A percentile compares a stretch with the other conserved stretches of the same genome.
These are phyloP conservation scores for Drosophila histrio DNA, from an alignment of 2,888 invertebrate genomes.

Conservation along the genomic window DNA sequence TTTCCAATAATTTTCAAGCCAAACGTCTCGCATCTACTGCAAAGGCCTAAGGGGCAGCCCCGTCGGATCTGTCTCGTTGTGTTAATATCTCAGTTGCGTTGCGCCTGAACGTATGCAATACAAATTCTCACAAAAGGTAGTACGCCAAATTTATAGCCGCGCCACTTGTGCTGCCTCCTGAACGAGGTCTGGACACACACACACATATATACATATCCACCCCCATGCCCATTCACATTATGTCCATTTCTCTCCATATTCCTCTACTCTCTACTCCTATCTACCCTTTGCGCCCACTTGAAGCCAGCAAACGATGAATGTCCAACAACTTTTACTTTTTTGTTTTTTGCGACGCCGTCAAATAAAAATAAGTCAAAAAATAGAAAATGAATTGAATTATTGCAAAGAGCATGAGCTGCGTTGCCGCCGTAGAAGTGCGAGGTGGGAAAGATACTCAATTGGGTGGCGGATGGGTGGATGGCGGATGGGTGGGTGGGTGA, in stretches of 20 bases:
- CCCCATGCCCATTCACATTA: neutral
- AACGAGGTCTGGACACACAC: neutral
- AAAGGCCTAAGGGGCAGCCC: neutral
- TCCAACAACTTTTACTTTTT: conserved; percentile 61
- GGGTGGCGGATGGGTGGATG: neutral
- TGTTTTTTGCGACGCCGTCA: conserved; percentile 60
- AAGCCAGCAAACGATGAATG: conserved; percentile 51
- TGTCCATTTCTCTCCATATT: neutral
- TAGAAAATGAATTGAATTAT: conserved; percentile 83
- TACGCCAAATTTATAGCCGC: conserved; percentile 56
- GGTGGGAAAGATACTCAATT: conserved; percentile 12
- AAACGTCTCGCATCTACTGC: neutral
- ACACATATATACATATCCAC: neutral
- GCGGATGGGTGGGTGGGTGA: neutral
- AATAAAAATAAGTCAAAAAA: conserved; percentile 74
- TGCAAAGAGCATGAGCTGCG: conserved; percentile 71
- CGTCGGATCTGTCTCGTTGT: neutral
- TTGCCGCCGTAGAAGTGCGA: neutral
- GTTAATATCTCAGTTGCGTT: conserved; percentile 19
- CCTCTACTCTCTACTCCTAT: neutral
- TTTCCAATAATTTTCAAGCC: neutral
- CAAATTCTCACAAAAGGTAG: conserved; percentile 55
- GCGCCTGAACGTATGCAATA: conserved; percentile 48
- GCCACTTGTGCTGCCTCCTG: conserved; percentile 26
- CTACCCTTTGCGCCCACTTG: conserved; percentile 29